Conservation (phyloP, 2,888 invertebrate genomes). For the Ochropacha duplaris region DNA sequence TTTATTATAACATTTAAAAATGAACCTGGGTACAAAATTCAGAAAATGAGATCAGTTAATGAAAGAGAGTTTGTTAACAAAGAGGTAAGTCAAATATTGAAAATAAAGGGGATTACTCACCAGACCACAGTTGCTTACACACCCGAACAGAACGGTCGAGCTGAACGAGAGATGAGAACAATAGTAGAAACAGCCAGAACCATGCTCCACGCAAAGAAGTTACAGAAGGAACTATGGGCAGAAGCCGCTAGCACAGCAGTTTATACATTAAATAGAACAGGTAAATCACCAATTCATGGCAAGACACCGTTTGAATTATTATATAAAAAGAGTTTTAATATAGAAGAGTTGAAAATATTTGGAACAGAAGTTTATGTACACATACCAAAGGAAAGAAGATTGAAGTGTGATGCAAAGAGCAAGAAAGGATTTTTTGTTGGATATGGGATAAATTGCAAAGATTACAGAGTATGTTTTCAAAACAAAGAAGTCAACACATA, state of each 20-base stretch:
- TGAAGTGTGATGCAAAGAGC: no score
- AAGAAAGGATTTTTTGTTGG: no score
- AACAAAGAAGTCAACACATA: no score
- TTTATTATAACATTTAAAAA: not conserved
- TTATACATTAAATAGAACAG: not conserved
- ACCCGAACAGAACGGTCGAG: not conserved
- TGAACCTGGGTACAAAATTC: not conserved
- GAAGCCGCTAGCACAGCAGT: not conserved
- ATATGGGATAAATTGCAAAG: no score
- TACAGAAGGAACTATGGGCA: not conserved
- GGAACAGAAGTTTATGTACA: no score
- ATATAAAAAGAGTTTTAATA: not conserved
- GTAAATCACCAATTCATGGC: not conserved
- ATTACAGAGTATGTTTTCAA: no score
- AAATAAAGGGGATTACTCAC: not conserved
- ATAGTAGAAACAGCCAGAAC: not conserved
- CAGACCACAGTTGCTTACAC: no score
- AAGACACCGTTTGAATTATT: not conserved
- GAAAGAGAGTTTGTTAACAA: not conserved
- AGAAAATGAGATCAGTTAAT: not conserved
- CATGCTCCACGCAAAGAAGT: not conserved
- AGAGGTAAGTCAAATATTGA: not conserved
- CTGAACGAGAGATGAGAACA: not conserved
- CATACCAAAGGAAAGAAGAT: no score
- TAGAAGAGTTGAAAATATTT: no score